Evolutionary conservation across 2,888 invertebrate genomes (phyloP).

Genomic region (Cartodere bifasciata): DNA sequence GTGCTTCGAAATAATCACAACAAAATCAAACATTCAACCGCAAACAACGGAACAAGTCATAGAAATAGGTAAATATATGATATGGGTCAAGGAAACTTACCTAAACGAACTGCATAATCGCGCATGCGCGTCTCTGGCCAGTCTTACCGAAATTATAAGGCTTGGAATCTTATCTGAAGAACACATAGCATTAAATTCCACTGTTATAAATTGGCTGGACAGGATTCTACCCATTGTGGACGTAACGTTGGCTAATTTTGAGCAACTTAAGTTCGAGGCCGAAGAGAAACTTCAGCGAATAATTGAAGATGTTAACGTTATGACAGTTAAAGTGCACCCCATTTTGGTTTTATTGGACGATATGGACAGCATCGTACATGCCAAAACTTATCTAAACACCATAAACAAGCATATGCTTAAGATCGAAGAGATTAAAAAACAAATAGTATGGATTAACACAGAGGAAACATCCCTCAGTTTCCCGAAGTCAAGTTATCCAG

Average conservation of each 20-base stretch:
- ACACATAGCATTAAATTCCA: conserved; percentile 64
- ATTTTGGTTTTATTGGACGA: conserved; percentile 66
- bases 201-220: conserved; percentile 69
- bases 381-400: conserved; percentile 63
- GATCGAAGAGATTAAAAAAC: conserved; percentile 58
- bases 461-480: conserved; percentile 83
- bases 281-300: conserved; percentile 64
- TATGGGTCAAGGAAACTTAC: conserved; percentile 57
- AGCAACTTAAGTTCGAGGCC: conserved; percentile 67
- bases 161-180: conserved; percentile 58
- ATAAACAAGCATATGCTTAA: conserved; percentile 55
- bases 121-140: conserved; percentile 51
- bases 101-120: conserved; percentile 54
- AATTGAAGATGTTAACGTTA: conserved; percentile 55
- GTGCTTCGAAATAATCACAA: conserved; percentile 57
- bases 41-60: conserved; percentile 67
- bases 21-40: conserved; percentile 56
- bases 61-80: conserved; percentile 64
- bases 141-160: conserved; percentile 57
- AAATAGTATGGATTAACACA: conserved; percentile 75
- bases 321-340: conserved; percentile 60
- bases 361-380: conserved; percentile 67
- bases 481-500: conserved; percentile 62
- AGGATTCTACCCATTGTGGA: conserved; percentile 71
- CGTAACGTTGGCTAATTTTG: conserved; percentile 59